A percentile compares a stretch with the other conserved stretches of the same genome.
Conservation (phyloP, 2,113 vertebrate genomes). For the Glaucidium brasilianum region DNA sequence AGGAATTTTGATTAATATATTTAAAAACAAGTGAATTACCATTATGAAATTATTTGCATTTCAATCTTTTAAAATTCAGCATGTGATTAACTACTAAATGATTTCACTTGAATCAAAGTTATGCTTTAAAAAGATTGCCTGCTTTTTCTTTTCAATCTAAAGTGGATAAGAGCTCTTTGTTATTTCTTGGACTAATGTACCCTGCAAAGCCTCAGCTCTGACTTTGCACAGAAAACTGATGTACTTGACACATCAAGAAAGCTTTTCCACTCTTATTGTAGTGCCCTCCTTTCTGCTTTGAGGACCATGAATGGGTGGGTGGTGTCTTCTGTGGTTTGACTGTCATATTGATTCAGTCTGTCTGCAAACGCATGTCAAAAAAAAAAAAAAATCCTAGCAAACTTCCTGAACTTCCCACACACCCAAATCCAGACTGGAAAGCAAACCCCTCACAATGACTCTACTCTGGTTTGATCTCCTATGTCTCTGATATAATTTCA, state of each 20-base stretch:
- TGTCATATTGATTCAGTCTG: not conserved
- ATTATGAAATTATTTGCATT: slow-evolving; percentile 1
- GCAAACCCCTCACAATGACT: not conserved
- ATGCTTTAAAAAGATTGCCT: not conserved
- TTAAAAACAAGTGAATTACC: not conserved
- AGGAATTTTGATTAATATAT: not conserved
- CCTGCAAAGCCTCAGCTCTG: not conserved
- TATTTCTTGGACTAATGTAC: not conserved
- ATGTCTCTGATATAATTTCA: not conserved
- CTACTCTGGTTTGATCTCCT: not conserved
- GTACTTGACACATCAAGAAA: not conserved
- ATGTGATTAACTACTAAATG: not conserved
- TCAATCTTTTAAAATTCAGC: not conserved
- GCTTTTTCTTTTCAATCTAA: not conserved
- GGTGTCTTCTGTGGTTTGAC: not conserved
- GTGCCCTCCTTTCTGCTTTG: not conserved
- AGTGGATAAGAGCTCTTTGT: not conserved
- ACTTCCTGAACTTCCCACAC: not conserved
- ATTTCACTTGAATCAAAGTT: slow-evolving; percentile 15
- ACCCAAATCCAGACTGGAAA: not conserved
- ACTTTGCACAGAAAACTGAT: not conserved
- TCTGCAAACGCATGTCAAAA: not conserved
- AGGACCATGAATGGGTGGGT: not conserved
- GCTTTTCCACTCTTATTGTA: not conserved
- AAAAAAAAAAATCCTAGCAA: not conserved